A percentile compares a stretch with the other conserved stretches of the same genome.
phyloP scores from a whole-genome alignment of 2,888 invertebrate genomes.

The Bhutanitis thaidina region DNA sequence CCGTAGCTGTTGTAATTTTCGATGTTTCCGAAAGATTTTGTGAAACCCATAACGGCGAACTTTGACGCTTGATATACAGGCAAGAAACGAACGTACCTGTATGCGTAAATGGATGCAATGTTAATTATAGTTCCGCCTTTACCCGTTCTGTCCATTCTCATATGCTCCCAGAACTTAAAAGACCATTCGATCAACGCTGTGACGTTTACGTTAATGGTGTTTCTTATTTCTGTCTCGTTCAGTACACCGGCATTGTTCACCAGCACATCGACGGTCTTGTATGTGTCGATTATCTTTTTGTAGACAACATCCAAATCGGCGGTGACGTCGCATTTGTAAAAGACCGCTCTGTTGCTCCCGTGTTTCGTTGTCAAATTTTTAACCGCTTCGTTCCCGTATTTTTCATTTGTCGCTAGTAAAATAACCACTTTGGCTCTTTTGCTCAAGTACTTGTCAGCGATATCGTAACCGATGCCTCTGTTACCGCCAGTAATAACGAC shows the following conservation, averaged over 20 bases:
- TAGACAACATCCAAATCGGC: slow-evolving; percentile 53
- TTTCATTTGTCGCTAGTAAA: slow-evolving; percentile 33
- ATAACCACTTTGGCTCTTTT: slow-evolving; percentile 44
- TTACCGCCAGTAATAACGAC: slow-evolving; percentile 75
- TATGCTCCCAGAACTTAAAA: slow-evolving; percentile 77
- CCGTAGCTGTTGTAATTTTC: slow-evolving; percentile 53
- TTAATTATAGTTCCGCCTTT: slow-evolving; percentile 84
- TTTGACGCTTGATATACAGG: slow-evolving; percentile 80
- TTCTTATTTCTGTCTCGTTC: slow-evolving; percentile 26
- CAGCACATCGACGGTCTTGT: slow-evolving; percentile 47
- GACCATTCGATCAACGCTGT: slow-evolving; percentile 53
- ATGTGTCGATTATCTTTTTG: slow-evolving; percentile 32
- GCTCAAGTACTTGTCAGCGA: slow-evolving; percentile 59
- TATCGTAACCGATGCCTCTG: slow-evolving; percentile 71
- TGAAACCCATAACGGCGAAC: slow-evolving; percentile 69
- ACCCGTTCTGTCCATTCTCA: slow-evolving; percentile 78
- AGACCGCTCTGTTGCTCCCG: slow-evolving; percentile 59
- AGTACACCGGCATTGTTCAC: slow-evolving; percentile 55
- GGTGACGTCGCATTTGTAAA: slow-evolving; percentile 67
- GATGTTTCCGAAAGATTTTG: slow-evolving; percentile 55
- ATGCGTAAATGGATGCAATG: slow-evolving; percentile 80
- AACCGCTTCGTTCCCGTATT: slow-evolving; percentile 42
- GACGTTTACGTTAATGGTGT: slow-evolving; percentile 54
- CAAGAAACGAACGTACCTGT: slow-evolving; percentile 58
- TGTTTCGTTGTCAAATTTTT: slow-evolving; percentile 53